Evolutionary conservation across 2,797 vertebrate species (phyloP).

Genomic region (Emys orbicularis): DNA sequence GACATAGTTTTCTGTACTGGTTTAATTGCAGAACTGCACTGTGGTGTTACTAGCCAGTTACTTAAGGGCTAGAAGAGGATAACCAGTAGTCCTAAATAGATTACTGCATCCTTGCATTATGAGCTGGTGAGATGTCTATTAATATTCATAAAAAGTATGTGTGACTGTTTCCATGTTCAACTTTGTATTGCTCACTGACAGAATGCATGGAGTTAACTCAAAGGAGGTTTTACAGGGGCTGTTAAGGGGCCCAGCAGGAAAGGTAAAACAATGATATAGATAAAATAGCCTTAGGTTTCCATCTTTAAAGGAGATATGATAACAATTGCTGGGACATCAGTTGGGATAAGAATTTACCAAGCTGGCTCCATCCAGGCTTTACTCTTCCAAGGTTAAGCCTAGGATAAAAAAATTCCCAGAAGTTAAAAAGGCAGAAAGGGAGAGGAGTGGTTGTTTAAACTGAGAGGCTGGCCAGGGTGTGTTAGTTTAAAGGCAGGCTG

Average conservation of each 20-base stretch:
- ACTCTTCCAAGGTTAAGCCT: background rate
- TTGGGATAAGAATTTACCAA: background rate
- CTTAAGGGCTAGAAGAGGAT: too few species aligned
- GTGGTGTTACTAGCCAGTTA: too few species aligned
- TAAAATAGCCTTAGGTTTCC: background rate
- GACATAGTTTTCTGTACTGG: too few species aligned
- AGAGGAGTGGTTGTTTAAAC: background rate
- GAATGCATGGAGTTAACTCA: too few species aligned
- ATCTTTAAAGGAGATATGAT: background rate
- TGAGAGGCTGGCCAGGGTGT: background rate
- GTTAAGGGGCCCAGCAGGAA: background rate
- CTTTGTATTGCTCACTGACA: too few species aligned
- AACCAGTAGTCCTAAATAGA: too few species aligned
- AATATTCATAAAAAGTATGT: too few species aligned
- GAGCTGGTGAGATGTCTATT: too few species aligned
- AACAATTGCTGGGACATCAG: background rate
- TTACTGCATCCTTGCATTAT: too few species aligned
- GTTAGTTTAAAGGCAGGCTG: background rate
- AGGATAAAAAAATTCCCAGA: background rate
- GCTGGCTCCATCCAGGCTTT: background rate
- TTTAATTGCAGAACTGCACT: too few species aligned
- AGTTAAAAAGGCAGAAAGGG: background rate
- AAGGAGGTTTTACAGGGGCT: too few species aligned
- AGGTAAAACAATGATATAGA: background rate
- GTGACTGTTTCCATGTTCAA: too few species aligned